phyloP scores from a whole-genome alignment of 2,113 vertebrate species.

The Brachionichthys hirsutus region DNA sequence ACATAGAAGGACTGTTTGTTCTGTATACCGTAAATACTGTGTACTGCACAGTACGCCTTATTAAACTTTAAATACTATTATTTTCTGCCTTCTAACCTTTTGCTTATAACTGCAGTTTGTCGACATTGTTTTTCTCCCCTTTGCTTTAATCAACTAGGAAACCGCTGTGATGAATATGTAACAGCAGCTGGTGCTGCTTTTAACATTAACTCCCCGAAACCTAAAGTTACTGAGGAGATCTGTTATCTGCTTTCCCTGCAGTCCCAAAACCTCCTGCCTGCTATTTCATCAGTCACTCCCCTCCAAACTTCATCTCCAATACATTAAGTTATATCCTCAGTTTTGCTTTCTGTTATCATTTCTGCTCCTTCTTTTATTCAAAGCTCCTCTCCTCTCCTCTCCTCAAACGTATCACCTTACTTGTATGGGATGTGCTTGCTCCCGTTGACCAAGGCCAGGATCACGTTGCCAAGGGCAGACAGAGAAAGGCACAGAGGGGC shows the following conservation, averaged over 20 bases:
- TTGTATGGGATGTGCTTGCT: constrained; percentile 99
- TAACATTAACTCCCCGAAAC: constrained; percentile 55
- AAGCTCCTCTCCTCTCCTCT: not conserved
- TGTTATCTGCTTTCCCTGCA: constrained; percentile 6
- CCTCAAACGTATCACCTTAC: constrained; percentile 73
- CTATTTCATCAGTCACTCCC: not conserved
- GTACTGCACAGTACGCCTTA: not conserved
- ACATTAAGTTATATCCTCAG: not conserved
- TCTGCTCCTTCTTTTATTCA: constrained; percentile 8
- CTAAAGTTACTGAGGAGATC: constrained; percentile 30
- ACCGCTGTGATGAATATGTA: constrained; percentile 68
- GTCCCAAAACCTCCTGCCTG: constrained; percentile 16
- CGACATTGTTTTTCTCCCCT: constrained; percentile 17
- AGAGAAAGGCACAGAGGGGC: constrained; percentile 90
- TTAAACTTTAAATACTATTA: not conserved
- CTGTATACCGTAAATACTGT: not conserved
- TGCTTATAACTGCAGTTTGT: constrained; percentile 4
- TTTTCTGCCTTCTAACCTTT: constrained; percentile 4
- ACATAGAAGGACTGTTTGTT: constrained; percentile 19
- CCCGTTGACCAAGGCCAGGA: constrained; percentile 97
- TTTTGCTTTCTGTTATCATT: not conserved
- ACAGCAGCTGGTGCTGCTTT: constrained; percentile 72
- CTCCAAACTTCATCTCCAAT: too few species aligned
- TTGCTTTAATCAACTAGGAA: constrained; percentile 48
- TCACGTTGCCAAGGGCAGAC: constrained; percentile 96